These are phyloP conservation scores for Anthrax anthrax DNA, from an alignment of 2,888 invertebrate genomes.

Conservation along the genomic window DNA sequence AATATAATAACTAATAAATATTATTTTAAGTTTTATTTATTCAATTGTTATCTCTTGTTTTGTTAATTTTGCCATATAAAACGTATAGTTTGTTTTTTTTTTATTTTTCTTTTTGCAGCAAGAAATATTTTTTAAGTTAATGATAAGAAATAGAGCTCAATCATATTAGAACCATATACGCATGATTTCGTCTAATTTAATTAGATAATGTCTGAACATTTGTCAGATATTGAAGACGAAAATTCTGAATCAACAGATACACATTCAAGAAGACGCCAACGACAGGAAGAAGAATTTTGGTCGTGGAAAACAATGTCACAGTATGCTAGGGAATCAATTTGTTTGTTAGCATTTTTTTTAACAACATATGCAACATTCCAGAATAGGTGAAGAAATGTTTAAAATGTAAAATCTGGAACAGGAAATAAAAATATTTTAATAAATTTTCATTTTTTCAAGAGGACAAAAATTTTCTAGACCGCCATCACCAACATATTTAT, in stretches of 20 bases:
- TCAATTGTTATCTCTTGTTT: no score
- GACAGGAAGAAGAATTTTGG: background rate
- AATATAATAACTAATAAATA: no score
- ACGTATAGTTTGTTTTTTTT: no score
- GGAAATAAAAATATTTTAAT: no score
- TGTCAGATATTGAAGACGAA: background rate
- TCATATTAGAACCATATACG: no score
- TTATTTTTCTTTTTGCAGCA: no score
- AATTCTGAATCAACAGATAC: background rate
- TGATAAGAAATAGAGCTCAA: no score
- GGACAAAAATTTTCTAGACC: background rate
- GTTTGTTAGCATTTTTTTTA: background rate
- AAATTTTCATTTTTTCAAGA: background rate
- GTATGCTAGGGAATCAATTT: constrained; percentile 2
- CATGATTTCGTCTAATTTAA: background rate
- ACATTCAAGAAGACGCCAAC: background rate
- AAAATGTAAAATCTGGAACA: no score
- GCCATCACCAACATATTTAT: background rate
- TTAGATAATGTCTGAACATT: background rate
- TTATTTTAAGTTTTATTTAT: no score
- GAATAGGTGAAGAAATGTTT: background rate
- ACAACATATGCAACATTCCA: constrained; percentile 1
- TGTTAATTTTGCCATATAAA: no score
- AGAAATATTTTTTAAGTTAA: no score
- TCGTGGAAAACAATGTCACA: background rate